These are phyloP conservation scores for Meiosimyza decipiens DNA, from an alignment of 2,888 invertebrate species.

Conservation along the genomic window DNA sequence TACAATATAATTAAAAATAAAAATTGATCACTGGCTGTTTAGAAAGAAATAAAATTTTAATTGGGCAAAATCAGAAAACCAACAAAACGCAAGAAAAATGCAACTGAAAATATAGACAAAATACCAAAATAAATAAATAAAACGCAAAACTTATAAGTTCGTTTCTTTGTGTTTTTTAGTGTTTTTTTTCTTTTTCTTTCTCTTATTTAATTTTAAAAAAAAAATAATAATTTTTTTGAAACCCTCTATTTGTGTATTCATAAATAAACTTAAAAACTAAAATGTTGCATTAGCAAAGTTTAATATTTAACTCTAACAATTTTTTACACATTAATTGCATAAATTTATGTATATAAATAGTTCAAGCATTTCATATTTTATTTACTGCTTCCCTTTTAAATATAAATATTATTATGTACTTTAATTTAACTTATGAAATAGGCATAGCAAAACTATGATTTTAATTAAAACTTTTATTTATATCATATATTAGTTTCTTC, in stretches of 20 bases:
- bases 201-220: not conserved
- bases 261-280: conserved; percentile 28
- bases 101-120: not conserved
- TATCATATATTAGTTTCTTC: no score
- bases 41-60: no score
- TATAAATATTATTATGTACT: conserved; percentile 8
- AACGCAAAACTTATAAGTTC: conserved; percentile 30
- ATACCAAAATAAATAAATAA: conserved; percentile 22
- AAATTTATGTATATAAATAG: conserved; percentile 17
- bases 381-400: conserved; percentile 48
- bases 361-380: conserved; percentile 49
- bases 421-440: not conserved
- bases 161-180: conserved; percentile 22
- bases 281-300: not conserved
- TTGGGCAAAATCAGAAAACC: no score
- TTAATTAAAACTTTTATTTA: no score
- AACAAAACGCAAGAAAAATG: no score
- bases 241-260: conserved; percentile 27
- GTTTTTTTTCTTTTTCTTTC: conserved; percentile 26
- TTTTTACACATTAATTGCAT: conserved; percentile 1
- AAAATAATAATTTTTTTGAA: conserved; percentile 11
- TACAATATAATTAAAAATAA: no score
- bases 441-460: no score
- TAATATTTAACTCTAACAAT: not conserved
- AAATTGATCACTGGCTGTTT: no score